phyloP scores from a whole-genome alignment of 2,797 vertebrate genomes.

The Etheostoma perlongum region DNA sequence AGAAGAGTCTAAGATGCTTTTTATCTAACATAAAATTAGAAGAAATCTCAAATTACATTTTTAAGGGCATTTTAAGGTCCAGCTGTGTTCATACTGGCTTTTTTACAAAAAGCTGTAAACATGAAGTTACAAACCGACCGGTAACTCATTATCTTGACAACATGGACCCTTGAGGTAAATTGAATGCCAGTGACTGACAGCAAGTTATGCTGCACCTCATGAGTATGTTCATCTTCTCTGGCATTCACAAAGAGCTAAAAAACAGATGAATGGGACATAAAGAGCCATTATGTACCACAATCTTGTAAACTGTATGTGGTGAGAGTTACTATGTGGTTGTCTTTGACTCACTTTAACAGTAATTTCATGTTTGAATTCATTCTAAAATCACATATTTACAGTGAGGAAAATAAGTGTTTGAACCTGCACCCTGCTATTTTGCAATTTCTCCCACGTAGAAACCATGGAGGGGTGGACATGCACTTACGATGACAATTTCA shows the following conservation, averaged over 20 bases:
- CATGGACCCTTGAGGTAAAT: neutral
- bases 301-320: neutral
- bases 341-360: neutral
- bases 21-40: neutral
- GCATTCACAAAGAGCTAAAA: neutral
- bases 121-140: neutral
- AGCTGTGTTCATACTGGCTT: neutral
- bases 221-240: neutral
- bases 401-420: too few relatives aligned
- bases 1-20: neutral
- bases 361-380: neutral
- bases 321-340: neutral
- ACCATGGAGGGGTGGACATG: too few relatives aligned
- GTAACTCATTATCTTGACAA: neutral
- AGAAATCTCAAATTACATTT: slow-evolving; percentile 4
- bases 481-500: too few relatives aligned
- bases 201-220: neutral
- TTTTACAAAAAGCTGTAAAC: neutral
- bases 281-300: neutral
- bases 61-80: neutral
- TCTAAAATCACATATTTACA: neutral
- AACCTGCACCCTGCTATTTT: too few relatives aligned
- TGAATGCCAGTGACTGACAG: neutral
- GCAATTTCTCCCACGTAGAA: too few relatives aligned
- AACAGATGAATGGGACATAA: neutral